Evolutionary conservation across 2,888 invertebrate genomes (phyloP).

Genomic region (Ochropleura leucogaster): DNA sequence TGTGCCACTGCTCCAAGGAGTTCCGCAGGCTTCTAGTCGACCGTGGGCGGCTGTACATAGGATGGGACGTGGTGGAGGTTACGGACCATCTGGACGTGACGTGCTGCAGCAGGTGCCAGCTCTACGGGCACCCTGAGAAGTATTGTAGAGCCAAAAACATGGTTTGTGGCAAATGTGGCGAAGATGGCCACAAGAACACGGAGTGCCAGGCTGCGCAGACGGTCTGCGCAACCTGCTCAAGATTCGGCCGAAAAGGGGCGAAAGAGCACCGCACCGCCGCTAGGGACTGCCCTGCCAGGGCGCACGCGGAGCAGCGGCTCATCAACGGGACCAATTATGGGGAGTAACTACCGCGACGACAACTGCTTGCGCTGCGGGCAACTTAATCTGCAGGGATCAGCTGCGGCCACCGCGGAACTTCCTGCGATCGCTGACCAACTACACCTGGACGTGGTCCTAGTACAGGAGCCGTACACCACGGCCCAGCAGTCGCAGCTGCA

Average conservation of each 20-base stretch:
- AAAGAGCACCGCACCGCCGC: slow-evolving; percentile 49
- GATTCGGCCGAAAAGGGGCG: slow-evolving; percentile 40
- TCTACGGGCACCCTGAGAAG: neutral
- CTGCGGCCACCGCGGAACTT: slow-evolving; percentile 56
- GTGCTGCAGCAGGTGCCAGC: slow-evolving; percentile 8
- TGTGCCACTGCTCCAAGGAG: neutral
- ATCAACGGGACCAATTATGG: slow-evolving; percentile 11
- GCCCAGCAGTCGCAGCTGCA: neutral
- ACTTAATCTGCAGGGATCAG: slow-evolving; percentile 44
- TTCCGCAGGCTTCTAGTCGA: rapidly evolving
- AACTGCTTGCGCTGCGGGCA: slow-evolving; percentile 27
- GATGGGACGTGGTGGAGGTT: neutral
- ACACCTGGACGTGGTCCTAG: no score
- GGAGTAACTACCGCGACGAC: slow-evolving; percentile 9
- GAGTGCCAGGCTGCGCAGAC: neutral
- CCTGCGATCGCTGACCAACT: neutral
- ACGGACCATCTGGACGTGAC: neutral
- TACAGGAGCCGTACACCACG: neutral
- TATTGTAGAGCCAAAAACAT: neutral
- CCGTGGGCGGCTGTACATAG: rapidly evolving
- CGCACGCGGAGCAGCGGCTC: slow-evolving; percentile 47
- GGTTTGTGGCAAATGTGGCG: neutral
- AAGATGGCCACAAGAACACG: neutral
- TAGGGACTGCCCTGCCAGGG: slow-evolving; percentile 43
- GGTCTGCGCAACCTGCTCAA: slow-evolving; percentile 49